phyloP scores from a whole-genome alignment of 2,113 vertebrate genomes.

The Lophura nycthemera region DNA sequence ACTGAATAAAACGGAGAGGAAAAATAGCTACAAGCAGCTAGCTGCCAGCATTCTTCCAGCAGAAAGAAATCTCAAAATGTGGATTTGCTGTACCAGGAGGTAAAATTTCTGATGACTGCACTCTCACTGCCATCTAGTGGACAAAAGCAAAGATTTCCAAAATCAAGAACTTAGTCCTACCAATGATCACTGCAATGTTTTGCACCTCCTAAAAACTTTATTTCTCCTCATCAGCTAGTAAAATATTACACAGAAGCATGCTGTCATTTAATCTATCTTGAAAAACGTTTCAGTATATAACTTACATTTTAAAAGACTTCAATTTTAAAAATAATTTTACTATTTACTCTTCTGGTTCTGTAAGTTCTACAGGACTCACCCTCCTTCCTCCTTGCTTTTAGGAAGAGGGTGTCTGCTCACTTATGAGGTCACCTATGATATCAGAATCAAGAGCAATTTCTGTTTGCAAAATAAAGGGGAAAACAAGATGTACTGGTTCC shows the following conservation, averaged over 20 bases:
- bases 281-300: not conserved
- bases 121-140: constrained; percentile 57
- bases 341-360: not conserved
- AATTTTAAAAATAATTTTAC: not conserved
- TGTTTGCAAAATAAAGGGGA: not conserved
- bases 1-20: not conserved
- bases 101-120: not conserved
- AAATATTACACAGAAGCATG: not conserved
- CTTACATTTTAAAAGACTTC: not conserved
- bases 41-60: not conserved
- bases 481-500: not conserved
- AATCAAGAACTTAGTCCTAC: not conserved
- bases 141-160: not conserved
- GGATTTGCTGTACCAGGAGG: not conserved
- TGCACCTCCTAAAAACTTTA: not conserved
- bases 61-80: not conserved
- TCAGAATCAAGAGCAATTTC: constrained; percentile 1
- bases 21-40: not conserved
- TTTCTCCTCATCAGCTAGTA: not conserved
- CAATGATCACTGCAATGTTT: fast-evolving
- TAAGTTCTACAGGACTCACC: not conserved
- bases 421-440: not conserved
- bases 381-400: not conserved
- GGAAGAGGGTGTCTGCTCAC: not conserved
- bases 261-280: not conserved